These are phyloP conservation scores for Cheilosia grossa DNA, from an alignment of 2,888 invertebrate species.

Conservation along the genomic window DNA sequence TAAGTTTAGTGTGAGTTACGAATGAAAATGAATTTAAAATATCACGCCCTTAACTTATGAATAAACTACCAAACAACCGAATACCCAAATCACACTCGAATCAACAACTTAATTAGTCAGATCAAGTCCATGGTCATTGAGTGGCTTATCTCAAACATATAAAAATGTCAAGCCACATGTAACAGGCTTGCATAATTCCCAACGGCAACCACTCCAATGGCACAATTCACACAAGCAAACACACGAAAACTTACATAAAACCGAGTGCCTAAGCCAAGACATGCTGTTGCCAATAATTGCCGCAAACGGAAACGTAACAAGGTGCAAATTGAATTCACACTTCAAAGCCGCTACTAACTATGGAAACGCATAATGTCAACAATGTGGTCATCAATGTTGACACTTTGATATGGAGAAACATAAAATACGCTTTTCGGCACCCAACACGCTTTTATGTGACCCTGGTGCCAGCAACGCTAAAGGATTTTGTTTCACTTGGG, in stretches of 20 bases:
- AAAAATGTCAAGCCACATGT: slow-evolving; percentile 24
- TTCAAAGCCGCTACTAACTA: slow-evolving; percentile 10
- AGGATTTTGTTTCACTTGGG: slow-evolving; percentile 22
- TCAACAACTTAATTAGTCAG: slow-evolving; percentile 31
- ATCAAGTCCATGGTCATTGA: slow-evolving; percentile 69
- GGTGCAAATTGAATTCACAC: slow-evolving; percentile 57
- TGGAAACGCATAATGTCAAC: slow-evolving; percentile 12
- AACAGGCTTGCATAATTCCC: slow-evolving; percentile 46
- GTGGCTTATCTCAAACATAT: slow-evolving; percentile 20
- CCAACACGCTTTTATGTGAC: slow-evolving; percentile 10
- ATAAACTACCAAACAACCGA: slow-evolving; percentile 14
- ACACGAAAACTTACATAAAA: slow-evolving; percentile 64
- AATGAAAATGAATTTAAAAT: too few species aligned
- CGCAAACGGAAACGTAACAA: slow-evolving; percentile 62
- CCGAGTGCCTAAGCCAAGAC: slow-evolving; percentile 14
- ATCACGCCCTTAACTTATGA: not conserved
- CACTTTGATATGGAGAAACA: slow-evolving; percentile 8
- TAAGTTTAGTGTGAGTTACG: too few species aligned
- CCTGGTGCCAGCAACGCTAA: not conserved
- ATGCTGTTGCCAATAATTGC: slow-evolving; percentile 63
- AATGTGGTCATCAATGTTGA: slow-evolving; percentile 42
- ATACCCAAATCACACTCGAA: not conserved
- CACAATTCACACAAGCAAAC: slow-evolving; percentile 10
- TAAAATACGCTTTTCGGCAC: not conserved
- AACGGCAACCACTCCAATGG: not conserved